Base-by-base conservation (phyloP, 2,113 vertebrate genomes). In the Columba janthina region DNA sequence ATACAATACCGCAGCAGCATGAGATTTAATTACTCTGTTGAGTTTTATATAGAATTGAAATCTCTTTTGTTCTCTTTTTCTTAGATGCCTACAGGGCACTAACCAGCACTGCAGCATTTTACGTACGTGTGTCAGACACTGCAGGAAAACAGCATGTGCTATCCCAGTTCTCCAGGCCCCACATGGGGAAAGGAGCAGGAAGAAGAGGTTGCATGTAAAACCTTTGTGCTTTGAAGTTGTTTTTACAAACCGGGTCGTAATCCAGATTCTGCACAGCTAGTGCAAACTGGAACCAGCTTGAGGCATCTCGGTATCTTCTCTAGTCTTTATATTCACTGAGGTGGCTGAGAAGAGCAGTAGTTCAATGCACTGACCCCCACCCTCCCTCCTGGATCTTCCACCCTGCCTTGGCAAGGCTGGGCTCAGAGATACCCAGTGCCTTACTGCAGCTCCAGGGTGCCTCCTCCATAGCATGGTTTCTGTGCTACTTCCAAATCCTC, bases 11-110 rank as follows among this genome's bases (percentile, higher is more conserved):
- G 81, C 65, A 73, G 76, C 56, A 94, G 60, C 51, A 38, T 54
- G 36, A 48, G 46, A 76, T 70, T 94, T 73, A 82, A 70, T 76
- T 73, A 82, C 70, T 89, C 40, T 88, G 9, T 15, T 62, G 78
- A 62, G 11, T 66, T 85, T 93, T 66, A 53, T 16, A 61, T 15
- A 60, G 15, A 85, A 57, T 26, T n/a, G 16, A 66, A 78, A 76
- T 57, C 0, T 62, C 61, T 75, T 78, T 65, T 69, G 32, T 65
- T 48, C n/a, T 1, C 2, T 57, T 93, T 87, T 77, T 36, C 62
- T 84, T 25, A 42, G 2, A 0, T 64, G 70, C 20, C 15, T 57
- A 1, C 3, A 29, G 89, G 60, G 61, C 76, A 65, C 38, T 81
- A 72, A 44, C 58, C 62, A 94, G 44, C 2, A 2, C 40, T 26